phyloP scores from a whole-genome alignment of 2,797 vertebrate genomes.

The Lagodon rhomboides region DNA sequence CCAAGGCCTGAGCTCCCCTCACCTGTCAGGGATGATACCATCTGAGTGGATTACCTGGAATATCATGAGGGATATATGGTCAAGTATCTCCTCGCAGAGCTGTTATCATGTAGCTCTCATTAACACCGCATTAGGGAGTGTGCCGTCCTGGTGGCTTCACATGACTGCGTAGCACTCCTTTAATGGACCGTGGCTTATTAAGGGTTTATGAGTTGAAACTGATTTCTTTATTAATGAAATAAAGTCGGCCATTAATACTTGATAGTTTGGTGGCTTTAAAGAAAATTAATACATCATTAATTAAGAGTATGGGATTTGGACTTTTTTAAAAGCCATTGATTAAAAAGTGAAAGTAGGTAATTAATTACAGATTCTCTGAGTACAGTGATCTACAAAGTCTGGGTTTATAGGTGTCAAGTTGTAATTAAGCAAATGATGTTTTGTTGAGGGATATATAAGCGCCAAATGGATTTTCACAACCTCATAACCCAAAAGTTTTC shows the following conservation, averaged over 20 bases:
- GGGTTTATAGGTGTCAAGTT: neutral
- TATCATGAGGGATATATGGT: conserved; percentile 62
- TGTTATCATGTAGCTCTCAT: conserved; percentile 49
- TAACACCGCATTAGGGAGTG: conserved; percentile 16
- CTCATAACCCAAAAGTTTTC: neutral
- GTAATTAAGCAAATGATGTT: neutral
- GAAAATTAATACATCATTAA: neutral
- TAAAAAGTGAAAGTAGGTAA: neutral
- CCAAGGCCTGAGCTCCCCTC: conserved; percentile 77
- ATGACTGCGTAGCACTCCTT: neutral
- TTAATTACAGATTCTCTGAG: neutral
- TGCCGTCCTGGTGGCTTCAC: neutral
- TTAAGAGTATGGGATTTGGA: neutral
- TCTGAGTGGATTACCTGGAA: conserved; percentile 72
- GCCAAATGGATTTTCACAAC: neutral
- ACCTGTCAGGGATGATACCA: conserved; percentile 76
- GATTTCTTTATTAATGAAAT: conserved; percentile 10
- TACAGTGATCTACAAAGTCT: neutral
- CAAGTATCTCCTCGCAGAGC: conserved; percentile 48
- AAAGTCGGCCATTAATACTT: conserved; percentile 8
- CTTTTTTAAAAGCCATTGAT: neutral
- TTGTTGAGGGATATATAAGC: neutral
- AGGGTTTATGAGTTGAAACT: neutral
- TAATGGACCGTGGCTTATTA: neutral
- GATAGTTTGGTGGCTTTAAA: conserved; percentile 3